Base-by-base conservation (phyloP, 2,797 vertebrate species). In the Xenops minutus region DNA sequence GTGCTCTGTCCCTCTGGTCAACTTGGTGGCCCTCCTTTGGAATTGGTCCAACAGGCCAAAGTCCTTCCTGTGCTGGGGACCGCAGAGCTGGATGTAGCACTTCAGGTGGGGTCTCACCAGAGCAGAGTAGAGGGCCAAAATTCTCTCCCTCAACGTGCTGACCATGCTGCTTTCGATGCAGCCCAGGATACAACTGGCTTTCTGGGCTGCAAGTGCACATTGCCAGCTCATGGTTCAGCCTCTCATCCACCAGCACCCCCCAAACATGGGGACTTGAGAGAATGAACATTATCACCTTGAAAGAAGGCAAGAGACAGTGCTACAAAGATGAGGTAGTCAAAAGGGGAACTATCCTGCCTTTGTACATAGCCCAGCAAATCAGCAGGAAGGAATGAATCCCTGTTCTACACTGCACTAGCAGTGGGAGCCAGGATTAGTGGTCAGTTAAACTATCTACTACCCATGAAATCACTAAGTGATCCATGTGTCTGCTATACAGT, bases 81-180 rank as follows among this genome's bases (percentile, higher is more conserved):
- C 9, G n/a, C n/a, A 22, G 14, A 3, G 29, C 7, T 30, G 49
- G 49, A 34, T n/a, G 43, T 8, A 56, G 56, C 9, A 7, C 37
- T 39, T 1, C n/a, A 58, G 8, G 8, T 51, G 21, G 12, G 11
- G 11, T 51, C 43, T 64, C 56, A 51, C 26, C 4, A 55, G 15
- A 37, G 32, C 15, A 7, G 5, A 79, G 51, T 1, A 43, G 37
- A 62, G 18, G 9, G 13, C 2, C 51, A 76, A 9, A 71, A 58
- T 52, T n/a, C 6, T 22, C 2, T 58, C 37, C n/a, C 36, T 36
- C 1, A 4, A 17, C 13, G 51, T 32, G 30, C 34, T 72, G 59
- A 2, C 30, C 52, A 27, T 0, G 0, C 9, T 72, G 58, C 17
- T 9, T 78, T 59, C 1, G 22, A 36, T 78, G 66, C 44, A 58